Base-by-base conservation (phyloP, 2,113 vertebrate genomes). In the Phyllopteryx taeniolatus region DNA sequence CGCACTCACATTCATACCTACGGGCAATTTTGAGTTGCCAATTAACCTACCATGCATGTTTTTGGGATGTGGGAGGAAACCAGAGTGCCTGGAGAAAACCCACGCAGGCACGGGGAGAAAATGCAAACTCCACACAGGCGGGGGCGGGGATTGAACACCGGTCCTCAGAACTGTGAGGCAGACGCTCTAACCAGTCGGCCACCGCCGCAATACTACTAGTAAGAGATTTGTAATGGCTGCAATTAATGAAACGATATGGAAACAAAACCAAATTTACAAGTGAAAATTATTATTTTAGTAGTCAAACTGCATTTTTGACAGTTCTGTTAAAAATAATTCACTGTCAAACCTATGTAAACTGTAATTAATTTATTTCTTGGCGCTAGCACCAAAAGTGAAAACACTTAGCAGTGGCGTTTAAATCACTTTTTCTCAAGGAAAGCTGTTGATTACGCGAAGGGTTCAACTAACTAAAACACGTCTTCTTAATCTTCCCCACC, bases 381-480 rank as follows among this genome's bases (percentile, higher is more conserved):
- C 51, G 20, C 51, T 2, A n/a, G 6, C 56, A 49, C 47, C 4
- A 49, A 49, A 49, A 49, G 14, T 1, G 5, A 57, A 57, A 27
- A 57, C n/a, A 27, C 2, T 9, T 13, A 31, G 5, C 22, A 1
- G 22, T 13, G 14, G 27, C 31, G 57, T 19, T 42, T 42, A 63
- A 65, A 65, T 65, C 42, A 65, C 63, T 65, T 65, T 64, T 33
- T 39, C 19, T 19, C n/a, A 27, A 46, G 42, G 63, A n/a, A 65
- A 43, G 27, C 42, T 43, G 63, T 43, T 22, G 42, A 63, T 19
- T 39, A 15, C 1, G 9, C 57, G 12, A 31, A 60, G 27, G 15
- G 57, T 60, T 60, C 1, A 33, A 33, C 56, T 57, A 17, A 20
- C 15, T 8, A 33, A 60, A 60, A 33, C 27, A 14, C 13, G 13